Evolutionary conservation across 2,888 invertebrate species (phyloP).

Genomic region (Spialia ferax): DNA sequence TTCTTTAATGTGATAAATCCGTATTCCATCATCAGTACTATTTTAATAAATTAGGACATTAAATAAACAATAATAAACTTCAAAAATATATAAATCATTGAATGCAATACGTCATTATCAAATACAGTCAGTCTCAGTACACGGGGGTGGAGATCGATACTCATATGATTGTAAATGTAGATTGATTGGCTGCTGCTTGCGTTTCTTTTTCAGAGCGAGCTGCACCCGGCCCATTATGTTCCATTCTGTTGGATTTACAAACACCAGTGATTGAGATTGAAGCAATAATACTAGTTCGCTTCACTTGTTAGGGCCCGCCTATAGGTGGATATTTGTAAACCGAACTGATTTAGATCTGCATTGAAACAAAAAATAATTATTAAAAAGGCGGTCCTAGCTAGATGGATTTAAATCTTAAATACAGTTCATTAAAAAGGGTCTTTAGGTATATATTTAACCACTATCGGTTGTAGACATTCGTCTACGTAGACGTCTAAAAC

Average conservation of each 20-base stretch:
- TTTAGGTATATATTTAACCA: too few relatives aligned
- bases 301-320: not conserved
- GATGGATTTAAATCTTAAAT: too few relatives aligned
- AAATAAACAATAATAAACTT: too few relatives aligned
- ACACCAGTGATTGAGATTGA: conserved; percentile 52
- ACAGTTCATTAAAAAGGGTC: too few relatives aligned
- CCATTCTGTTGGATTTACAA: conserved; percentile 66
- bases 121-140: conserved; percentile 44
- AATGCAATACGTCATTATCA: conserved; percentile 49
- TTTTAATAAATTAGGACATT: not conserved
- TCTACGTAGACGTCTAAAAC: too few relatives aligned
- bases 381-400: too few relatives aligned
- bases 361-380: too few relatives aligned
- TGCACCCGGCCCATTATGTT: conserved; percentile 69
- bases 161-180: conserved; percentile 84
- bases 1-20: too few relatives aligned
- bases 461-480: too few relatives aligned
- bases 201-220: conserved; percentile 69
- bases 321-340: too few relatives aligned
- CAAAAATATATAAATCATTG: not conserved
- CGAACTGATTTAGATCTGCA: too few relatives aligned
- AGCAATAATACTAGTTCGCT: conserved; percentile 10
- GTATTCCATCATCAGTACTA: too few relatives aligned
- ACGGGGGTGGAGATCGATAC: conserved; percentile 66
- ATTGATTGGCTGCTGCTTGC: conserved; percentile 79